Evolutionary conservation across 2,113 vertebrate species (phyloP), one percentile per base, ranked within the genome.

Genomic region (Numida meleagris): DNA sequence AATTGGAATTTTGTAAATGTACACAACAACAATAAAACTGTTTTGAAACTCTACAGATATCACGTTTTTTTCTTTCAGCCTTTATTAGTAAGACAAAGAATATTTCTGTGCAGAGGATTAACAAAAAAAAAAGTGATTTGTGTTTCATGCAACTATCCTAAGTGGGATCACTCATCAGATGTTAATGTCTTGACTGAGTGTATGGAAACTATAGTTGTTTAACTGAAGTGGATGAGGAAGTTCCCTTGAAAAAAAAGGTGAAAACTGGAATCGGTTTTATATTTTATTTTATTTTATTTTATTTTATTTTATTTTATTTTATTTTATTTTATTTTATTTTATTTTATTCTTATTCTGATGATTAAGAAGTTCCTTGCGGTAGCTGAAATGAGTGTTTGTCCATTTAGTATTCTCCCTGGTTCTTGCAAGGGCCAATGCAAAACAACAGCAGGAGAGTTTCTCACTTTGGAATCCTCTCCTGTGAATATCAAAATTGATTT

Each of bases 401-500:
- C 14, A 45, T 79, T 90, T 96, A 88, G 53, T 91, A 92, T 94
- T 94, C 57, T 43, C 53, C 51, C 9, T n/a, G 18, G 19, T 81
- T 92, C 63, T 91, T 87, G 27, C 57, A 75, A 96, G 53, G 20
- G 40, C 71, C 36, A 73, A 88, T 62, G 29, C 40, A 94, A 96
- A 96, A 40, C 12, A 65, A 40, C 80, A 87, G 76, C 40, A 90
- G 29, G 61, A 48, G 20, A 71, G n/a, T 82, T 94, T 90, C 73
- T 95, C 33, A 33, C 14, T 86, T 86, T 89, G 62, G 68, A 96
- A 96, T 89, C 33, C 55, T 95, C 63, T 93, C 36, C 71, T 82
- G 77, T 95, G 67, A 96, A 88, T 61, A 77, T 4, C 93, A 58
- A 96, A 92, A 97, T 83, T 80, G 94, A 96, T 96, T 97, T 96